Evolutionary conservation across 2,113 vertebrate genomes (phyloP).

Genomic region (Seriola rivoliana): DNA sequence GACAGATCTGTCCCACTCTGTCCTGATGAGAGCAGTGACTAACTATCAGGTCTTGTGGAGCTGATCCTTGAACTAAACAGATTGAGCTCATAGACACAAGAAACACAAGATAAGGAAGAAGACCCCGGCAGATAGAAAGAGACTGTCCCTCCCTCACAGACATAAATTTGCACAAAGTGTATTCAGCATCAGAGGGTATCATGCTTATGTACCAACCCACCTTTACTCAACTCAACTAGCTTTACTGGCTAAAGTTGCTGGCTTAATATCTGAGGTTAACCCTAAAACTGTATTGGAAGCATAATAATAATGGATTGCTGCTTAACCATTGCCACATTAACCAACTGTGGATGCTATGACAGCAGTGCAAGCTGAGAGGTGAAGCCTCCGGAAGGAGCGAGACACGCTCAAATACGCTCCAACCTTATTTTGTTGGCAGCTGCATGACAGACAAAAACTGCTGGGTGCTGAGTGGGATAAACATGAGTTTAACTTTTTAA

Average conservation of each 20-base stretch:
- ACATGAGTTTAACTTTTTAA: not conserved
- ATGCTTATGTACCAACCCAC: not conserved
- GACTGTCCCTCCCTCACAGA: not conserved
- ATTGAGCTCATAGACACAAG: conserved; percentile 35
- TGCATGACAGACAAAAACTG: not conserved
- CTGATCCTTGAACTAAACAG: conserved; percentile 56
- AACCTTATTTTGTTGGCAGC: not conserved
- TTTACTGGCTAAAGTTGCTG: not conserved
- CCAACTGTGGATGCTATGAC: not conserved
- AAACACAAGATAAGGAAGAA: conserved; percentile 30
- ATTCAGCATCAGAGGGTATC: not conserved
- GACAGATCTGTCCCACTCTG: conserved; percentile 31
- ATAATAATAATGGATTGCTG: not conserved
- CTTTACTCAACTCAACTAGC: not conserved
- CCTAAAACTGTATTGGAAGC: not conserved
- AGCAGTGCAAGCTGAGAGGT: not conserved
- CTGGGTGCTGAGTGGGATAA: not conserved
- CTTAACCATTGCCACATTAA: not conserved
- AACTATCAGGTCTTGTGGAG: conserved; percentile 50
- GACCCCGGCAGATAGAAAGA: conserved; percentile 6
- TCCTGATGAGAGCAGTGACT: conserved; percentile 59
- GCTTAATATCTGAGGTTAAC: not conserved
- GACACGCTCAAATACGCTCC: not conserved
- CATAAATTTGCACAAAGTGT: not conserved
- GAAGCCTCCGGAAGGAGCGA: not conserved